Conservation (phyloP, 2,113 vertebrate genomes). For the Aramus guarauna region DNA sequence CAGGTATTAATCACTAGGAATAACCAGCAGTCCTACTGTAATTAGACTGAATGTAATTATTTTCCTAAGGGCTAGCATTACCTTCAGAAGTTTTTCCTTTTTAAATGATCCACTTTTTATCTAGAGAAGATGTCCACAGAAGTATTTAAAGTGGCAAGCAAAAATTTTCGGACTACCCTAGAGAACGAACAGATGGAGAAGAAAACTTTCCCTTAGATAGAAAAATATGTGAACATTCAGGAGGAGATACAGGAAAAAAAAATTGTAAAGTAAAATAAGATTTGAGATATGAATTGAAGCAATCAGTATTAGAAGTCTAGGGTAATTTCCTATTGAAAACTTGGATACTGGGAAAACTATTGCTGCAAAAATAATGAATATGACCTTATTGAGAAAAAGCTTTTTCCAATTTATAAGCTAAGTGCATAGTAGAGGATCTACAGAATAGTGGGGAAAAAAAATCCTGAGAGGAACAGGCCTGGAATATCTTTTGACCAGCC, state of each 20-base stretch:
- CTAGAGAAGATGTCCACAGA: not conserved
- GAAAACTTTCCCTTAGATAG: not conserved
- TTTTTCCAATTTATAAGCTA: not conserved
- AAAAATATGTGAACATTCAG: not conserved
- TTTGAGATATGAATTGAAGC: not conserved
- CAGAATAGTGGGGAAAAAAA: not conserved
- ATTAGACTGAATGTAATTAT: not conserved
- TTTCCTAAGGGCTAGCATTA: not conserved
- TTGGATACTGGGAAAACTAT: not conserved
- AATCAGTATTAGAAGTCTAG: not conserved
- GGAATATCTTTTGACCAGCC: not conserved
- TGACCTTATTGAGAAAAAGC: not conserved
- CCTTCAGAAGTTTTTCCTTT: not conserved
- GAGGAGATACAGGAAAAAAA: not conserved
- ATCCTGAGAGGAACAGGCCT: not conserved
- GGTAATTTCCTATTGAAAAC: not conserved
- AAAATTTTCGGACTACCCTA: not conserved
- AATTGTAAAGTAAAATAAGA: not conserved
- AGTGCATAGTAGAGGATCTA: not conserved
- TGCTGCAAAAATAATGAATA: not conserved
- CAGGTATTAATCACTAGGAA: not conserved
- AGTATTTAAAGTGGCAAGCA: not conserved
- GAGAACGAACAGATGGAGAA: not conserved
- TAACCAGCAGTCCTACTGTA: not conserved
- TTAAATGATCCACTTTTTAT: not conserved